Evolutionary conservation across 1,140 invertebrate genomes (phyloP), one percentile per base, ranked within the genome.

Genomic region (Zaprionus gabonicus): DNA sequence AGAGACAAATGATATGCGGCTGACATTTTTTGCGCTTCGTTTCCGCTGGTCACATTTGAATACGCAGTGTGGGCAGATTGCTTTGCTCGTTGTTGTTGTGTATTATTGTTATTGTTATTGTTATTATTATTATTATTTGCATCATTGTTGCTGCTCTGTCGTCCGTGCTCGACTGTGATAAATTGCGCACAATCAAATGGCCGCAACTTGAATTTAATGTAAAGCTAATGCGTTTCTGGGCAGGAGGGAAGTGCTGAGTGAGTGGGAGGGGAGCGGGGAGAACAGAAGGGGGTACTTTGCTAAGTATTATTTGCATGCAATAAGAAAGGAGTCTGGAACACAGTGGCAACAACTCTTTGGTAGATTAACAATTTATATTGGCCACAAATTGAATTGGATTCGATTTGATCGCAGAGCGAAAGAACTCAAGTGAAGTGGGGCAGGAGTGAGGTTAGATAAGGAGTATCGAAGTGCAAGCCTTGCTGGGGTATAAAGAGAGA

Each of bases 111-210:
- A 20, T 49, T 17, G 17, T 63, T 55, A n/a, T 64, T 34, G 41
- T 38, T 51, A 34, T 23, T 31, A 41, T 44, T 53, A 46, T 72
- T 72, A 15, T 38, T 49, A 51, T 65, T 68, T 31, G 2, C 27
- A 55, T 49, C 25, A 25, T 46, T 44, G 6, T 53, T 38, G 41
- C 41, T 17, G n/a, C 1, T 7, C 41, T 41, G 51, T 1, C n/a
- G 36, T 23, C 23, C 44, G 17, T 28, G 10, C 13, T 27, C 25
- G 27, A 56, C n/a, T 12, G 66, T 82, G 76, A 82, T 59, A 87
- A 80, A 86, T 86, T 77, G 83, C 73, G 38, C 49, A 62, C 76
- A 82, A 85, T 85, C 80, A 82, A 71, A 87, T 55, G 31, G n/a
- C 41, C 53, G 38, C 41, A 31, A 71, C 72, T 75, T 64, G 44